These are phyloP conservation scores for Delphinapterus leucas DNA, from an alignment of 2,113 vertebrate species.

Conservation along the genomic window DNA sequence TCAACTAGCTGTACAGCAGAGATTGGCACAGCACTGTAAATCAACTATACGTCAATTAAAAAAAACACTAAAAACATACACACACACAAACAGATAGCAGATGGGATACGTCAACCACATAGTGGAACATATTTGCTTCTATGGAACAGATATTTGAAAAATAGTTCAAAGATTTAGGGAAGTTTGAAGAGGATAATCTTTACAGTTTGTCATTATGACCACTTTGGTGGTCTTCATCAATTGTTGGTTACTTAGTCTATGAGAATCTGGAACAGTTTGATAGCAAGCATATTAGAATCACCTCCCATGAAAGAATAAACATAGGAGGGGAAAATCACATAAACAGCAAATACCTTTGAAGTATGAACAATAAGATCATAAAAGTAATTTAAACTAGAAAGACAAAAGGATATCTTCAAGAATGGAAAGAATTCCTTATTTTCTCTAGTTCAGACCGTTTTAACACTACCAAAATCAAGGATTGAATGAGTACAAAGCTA, in stretches of 20 bases:
- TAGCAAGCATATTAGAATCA: background rate
- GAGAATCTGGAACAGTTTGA: background rate
- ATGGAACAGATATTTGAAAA: background rate
- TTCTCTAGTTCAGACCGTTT: background rate
- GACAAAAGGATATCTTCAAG: background rate
- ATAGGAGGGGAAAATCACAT: background rate
- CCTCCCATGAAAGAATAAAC: background rate
- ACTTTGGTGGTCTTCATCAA: background rate
- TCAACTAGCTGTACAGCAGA: background rate
- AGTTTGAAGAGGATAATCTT: background rate
- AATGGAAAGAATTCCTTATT: background rate
- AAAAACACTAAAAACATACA: background rate
- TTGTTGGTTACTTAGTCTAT: background rate
- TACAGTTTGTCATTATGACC: background rate
- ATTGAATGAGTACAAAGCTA: background rate
- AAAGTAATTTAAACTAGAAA: background rate
- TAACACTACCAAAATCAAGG: background rate
- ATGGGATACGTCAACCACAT: background rate
- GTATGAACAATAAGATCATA: background rate
- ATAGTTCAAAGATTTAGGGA: background rate
- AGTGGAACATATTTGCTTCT: background rate
- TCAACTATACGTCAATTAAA: background rate
- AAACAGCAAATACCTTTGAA: background rate
- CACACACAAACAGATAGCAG: background rate
- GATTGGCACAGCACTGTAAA: background rate